phyloP scores from a whole-genome alignment of 2,888 invertebrate genomes.

The Brenthis ino region DNA sequence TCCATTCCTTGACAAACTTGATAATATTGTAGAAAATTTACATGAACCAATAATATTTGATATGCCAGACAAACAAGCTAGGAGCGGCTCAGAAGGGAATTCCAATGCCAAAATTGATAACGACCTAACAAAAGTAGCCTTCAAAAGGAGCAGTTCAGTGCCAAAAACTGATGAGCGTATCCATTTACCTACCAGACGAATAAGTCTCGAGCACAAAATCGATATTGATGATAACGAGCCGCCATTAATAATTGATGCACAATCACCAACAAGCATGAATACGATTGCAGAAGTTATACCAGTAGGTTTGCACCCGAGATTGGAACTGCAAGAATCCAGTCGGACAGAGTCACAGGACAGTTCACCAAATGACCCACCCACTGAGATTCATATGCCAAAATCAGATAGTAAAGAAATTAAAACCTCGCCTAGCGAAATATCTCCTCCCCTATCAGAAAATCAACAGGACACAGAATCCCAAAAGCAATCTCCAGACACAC shows the following conservation, averaged over 20 bases:
- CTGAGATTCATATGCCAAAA: constrained; percentile 71
- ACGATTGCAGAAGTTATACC: constrained; percentile 76
- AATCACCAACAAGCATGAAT: constrained; percentile 74
- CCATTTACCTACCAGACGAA: constrained; percentile 62
- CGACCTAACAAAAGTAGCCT: constrained; percentile 71
- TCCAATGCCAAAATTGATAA: constrained; percentile 64
- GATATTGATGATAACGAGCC: constrained; percentile 79
- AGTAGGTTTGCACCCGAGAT: constrained; percentile 64
- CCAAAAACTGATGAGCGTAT: constrained; percentile 70
- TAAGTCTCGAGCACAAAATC: constrained; percentile 77
- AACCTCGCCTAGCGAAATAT: constrained; percentile 75
- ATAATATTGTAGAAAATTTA: constrained; percentile 57
- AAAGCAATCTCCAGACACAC: constrained; percentile 73
- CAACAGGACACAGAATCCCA: constrained; percentile 66
- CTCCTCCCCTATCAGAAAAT: constrained; percentile 67
- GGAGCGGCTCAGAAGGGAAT: constrained; percentile 48
- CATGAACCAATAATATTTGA: constrained; percentile 61
- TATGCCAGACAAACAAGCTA: constrained; percentile 57
- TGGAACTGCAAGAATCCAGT: constrained; percentile 63
- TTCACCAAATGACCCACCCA: constrained; percentile 60
- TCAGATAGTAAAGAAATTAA: constrained; percentile 66
- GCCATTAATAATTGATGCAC: constrained; percentile 73
- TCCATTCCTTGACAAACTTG: constrained; percentile 61
- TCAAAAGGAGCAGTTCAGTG: constrained; percentile 71
- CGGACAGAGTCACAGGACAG: constrained; percentile 61